Percentiles rank a stretch among this genome's conserved stretches.
Conservation (phyloP, 2,888 invertebrate species). For the Epirrhoe tristata region DNA sequence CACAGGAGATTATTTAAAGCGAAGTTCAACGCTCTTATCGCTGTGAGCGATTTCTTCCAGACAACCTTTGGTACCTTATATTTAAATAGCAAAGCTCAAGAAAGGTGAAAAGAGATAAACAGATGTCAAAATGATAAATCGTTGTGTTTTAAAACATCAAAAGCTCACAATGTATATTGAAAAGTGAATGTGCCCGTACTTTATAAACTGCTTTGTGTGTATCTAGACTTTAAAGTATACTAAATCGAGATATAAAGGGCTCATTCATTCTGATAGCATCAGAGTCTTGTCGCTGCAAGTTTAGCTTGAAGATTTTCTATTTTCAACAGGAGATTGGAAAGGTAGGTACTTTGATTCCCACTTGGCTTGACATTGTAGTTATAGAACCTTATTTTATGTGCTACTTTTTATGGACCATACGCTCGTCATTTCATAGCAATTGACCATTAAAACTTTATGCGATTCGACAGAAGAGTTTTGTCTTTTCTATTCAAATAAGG, state of each 20-base stretch:
- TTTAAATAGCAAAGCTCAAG: no score
- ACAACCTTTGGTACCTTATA: no score
- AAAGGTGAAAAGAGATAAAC: no score
- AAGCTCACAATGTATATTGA: neutral
- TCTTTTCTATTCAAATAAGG: neutral
- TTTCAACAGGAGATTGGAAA: slow-evolving; percentile 23
- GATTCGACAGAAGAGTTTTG: neutral
- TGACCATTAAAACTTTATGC: slow-evolving; percentile 13
- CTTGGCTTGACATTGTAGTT: slow-evolving; percentile 15
- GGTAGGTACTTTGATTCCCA: slow-evolving; percentile 10
- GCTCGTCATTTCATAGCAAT: slow-evolving; percentile 18
- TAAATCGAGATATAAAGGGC: slow-evolving; percentile 10
- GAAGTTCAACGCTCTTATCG: no score
- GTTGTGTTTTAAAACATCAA: neutral
- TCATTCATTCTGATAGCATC: slow-evolving; percentile 20
- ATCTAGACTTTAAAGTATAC: neutral
- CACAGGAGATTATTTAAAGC: no score
- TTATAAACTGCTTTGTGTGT: neutral
- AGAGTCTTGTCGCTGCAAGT: slow-evolving; percentile 9
- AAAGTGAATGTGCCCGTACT: neutral
- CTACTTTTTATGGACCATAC: slow-evolving; percentile 22
- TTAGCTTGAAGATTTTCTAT: slow-evolving; percentile 19
- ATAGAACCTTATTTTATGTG: slow-evolving; percentile 31
- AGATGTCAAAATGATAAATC: no score
- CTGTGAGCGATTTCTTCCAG: no score